Conservation (phyloP, 2,113 vertebrate genomes). For the Drymodes brunneopygia region DNA sequence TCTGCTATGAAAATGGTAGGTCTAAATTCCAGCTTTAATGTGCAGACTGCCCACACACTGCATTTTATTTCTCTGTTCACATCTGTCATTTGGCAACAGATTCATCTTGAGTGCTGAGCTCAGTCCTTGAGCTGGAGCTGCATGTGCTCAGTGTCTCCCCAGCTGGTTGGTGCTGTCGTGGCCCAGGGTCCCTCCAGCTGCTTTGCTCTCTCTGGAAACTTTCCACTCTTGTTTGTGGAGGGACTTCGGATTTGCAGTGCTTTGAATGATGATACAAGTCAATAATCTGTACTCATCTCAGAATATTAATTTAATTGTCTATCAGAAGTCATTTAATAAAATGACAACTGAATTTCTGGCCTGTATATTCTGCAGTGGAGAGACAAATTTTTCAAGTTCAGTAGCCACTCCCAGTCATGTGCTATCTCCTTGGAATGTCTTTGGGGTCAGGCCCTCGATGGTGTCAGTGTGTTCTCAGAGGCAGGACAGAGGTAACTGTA, state of each 20-base stretch:
- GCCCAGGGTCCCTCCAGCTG: background rate
- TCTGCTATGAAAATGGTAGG: background rate
- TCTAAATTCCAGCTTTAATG: background rate
- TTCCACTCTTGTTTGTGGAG: background rate
- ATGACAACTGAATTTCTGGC: background rate
- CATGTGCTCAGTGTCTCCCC: rapidly evolving
- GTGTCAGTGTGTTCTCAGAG: background rate
- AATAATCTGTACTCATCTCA: background rate
- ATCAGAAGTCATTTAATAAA: background rate
- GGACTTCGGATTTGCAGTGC: background rate
- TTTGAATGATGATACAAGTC: background rate
- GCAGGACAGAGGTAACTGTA: background rate
- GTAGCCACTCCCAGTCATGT: background rate
- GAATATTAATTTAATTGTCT: background rate
- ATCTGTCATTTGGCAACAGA: background rate
- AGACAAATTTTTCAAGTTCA: background rate
- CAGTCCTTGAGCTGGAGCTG: background rate
- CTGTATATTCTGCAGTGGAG: background rate
- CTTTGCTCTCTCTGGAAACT: background rate
- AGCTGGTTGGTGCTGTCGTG: background rate
- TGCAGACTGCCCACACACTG: background rate
- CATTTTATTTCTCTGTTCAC: background rate
- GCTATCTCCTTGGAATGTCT: background rate
- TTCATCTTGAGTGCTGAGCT: background rate
- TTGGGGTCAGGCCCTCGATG: rapidly evolving